Percentiles rank a stretch among this genome's conserved stretches.
phyloP scores from a whole-genome alignment of 1,140 invertebrate genomes.

The Lordiphosa stackelbergi region DNA sequence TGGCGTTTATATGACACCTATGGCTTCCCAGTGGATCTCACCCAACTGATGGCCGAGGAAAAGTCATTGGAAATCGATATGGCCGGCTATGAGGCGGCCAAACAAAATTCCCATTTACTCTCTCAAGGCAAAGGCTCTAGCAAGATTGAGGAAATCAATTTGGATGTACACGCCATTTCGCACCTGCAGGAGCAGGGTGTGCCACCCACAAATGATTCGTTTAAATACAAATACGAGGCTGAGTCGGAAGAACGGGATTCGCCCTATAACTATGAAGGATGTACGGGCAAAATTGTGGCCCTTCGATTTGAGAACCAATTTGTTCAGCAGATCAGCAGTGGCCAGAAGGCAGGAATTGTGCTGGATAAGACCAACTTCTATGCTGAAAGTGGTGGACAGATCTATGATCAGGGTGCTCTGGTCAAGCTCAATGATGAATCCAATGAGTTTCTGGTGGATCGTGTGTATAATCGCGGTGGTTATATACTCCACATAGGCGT shows the following conservation, averaged over 20 bases:
- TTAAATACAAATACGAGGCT: conserved; percentile 94
- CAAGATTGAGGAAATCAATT: conserved; percentile 87
- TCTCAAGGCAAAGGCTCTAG: conserved; percentile 91
- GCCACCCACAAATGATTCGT: conserved; percentile 91
- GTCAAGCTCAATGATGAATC: conserved; percentile 91
- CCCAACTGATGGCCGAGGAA: conserved; percentile 98
- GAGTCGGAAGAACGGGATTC: conserved; percentile 81
- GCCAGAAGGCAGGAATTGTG: conserved; percentile 94
- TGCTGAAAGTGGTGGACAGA: conserved; percentile 99
- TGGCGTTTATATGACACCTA: conserved; percentile 99
- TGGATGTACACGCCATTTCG: conserved; percentile 97
- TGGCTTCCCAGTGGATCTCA: conserved; percentile 98
- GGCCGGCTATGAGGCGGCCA: conserved; percentile 93
- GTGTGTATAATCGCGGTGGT: conserved; percentile 97
- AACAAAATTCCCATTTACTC: conserved; percentile 91
- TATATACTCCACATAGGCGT: conserved; percentile 96
- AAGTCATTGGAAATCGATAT: conserved; percentile 93
- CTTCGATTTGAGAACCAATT: conserved; percentile 89
- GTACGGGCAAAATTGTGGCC: conserved; percentile 83
- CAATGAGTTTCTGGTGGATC: conserved; percentile 94
- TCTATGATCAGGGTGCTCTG: conserved; percentile 97
- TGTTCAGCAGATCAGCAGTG: conserved; percentile 88
- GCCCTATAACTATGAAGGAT: conserved; percentile 84
- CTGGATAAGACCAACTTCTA: conserved; percentile 97
- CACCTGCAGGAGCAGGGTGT: conserved; percentile 90